Percentiles rank a stretch among this genome's conserved stretches.
These are phyloP conservation scores for Polydesmus complanatus DNA, from an alignment of 2,888 invertebrate genomes.

Conservation along the genomic window DNA sequence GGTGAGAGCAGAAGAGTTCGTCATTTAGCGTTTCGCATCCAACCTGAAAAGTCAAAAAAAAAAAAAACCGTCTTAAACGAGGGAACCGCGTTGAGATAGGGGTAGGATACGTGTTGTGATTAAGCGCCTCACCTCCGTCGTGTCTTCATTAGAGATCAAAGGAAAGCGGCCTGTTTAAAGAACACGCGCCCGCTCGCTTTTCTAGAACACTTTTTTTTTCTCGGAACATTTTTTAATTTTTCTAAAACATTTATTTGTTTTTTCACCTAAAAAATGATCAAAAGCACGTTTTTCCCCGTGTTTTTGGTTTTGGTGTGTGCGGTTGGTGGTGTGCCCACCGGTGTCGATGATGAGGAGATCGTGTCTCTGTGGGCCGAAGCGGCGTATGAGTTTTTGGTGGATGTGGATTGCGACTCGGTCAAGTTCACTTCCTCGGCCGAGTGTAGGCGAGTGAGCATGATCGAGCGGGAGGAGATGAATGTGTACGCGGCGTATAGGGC, in stretches of 20 bases:
- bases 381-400: not conserved
- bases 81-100: too few relatives aligned
- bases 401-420: conserved; percentile 6
- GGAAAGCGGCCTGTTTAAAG: too few relatives aligned
- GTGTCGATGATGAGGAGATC: not conserved
- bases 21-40: too few relatives aligned
- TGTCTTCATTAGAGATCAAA: too few relatives aligned
- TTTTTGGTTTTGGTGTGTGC: not conserved
- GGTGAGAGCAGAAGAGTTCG: too few relatives aligned
- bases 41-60: too few relatives aligned
- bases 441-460: not conserved
- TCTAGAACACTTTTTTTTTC: too few relatives aligned
- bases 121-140: too few relatives aligned
- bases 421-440: conserved; percentile 3
- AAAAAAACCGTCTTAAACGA: too few relatives aligned
- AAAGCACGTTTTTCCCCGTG: not conserved
- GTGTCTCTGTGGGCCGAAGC: not conserved
- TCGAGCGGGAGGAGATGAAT: not conserved
- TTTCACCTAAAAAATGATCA: not conserved
- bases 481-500: not conserved
- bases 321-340: not conserved
- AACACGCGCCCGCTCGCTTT: too few relatives aligned
- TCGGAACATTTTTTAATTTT: not conserved
- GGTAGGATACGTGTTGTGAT: too few relatives aligned
- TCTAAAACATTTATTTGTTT: not conserved